Evolutionary conservation across 1,140 invertebrate species (phyloP), one percentile per base, ranked within the genome.

Genomic region (Latrodectus geometricus): DNA sequence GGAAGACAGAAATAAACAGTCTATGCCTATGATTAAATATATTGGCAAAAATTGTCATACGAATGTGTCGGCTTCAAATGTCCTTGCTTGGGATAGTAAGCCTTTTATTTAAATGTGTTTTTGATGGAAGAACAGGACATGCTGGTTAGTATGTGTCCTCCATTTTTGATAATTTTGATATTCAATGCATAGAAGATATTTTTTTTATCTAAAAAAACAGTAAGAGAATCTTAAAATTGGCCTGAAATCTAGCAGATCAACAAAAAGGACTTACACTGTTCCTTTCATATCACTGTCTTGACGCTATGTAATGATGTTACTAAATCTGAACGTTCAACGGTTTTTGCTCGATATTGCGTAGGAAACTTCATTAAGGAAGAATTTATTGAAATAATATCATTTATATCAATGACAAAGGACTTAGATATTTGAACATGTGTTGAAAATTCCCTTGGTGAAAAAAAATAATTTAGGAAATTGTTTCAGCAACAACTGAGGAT

Each of bases 221-320:
- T 72, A 23, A 73, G 4, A 49, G 21, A 73, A 73, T 73, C 70
- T 15, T 73, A 73, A 73, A 73, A 73, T 11, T 73, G 70, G 35
- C 17, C 7, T 9, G 21, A 73, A 73, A 73, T 73, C 0, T 73
- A 48, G 49, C 21, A 73, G 70, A 49, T 48, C 9, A 73, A 73
- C 23, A 73, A 73, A 73, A 73, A 49, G 4, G 66, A 69, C 9
- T 49, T 73, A 12, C 49, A 48, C 11, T 35, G 12, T 17, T 73
- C 70, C 23, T 8, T 48, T 73, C 15, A 73, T 73, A 48, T 49
- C 8, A 8, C 70, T 73, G 70, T 73, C 4, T 73, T 73, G 17
- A 69, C 17, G 11, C 4, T 8, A 69, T 4, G n/a, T 8, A 73
- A 0, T 35, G 17, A 73, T 14, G 35, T 73, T 8, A 73, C 9